Conservation (phyloP, 1,140 invertebrate genomes). For the Epicauta chinensis region DNA sequence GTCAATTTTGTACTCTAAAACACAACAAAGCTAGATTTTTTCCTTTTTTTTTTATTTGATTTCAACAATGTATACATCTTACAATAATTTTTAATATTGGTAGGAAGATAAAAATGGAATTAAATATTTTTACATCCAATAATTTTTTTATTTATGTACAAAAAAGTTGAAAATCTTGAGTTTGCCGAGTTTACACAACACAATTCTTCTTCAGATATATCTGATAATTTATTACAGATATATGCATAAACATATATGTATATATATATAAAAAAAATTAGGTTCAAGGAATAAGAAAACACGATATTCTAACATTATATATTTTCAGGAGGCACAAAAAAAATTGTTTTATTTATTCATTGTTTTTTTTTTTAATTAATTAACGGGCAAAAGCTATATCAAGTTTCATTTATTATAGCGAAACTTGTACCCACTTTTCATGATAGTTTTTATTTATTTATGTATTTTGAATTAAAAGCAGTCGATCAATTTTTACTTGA, state of each 20-base stretch:
- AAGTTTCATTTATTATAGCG: constrained; percentile 5
- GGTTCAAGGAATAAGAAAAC: constrained; percentile 24
- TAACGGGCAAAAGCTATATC: constrained; percentile 1
- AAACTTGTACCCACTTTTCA: background rate
- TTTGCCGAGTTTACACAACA: constrained; percentile 16
- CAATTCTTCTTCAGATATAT: no score
- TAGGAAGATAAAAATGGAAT: constrained; percentile 18
- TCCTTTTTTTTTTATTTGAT: constrained; percentile 12
- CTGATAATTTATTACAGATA: background rate
- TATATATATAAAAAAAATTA: constrained; percentile 4
- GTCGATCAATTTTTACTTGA: constrained; percentile 36
- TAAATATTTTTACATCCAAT: constrained; percentile 11
- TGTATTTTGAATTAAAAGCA: constrained; percentile 18
- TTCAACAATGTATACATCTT: constrained; percentile 18
- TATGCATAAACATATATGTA: no score
- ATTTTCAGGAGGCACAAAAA: constrained; percentile 25
- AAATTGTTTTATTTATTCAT: no score
- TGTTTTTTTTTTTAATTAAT: background rate
- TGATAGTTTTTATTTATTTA: background rate
- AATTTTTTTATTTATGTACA: constrained; percentile 10
- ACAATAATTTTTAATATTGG: constrained; percentile 14
- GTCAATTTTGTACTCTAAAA: background rate
- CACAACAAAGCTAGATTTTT: constrained; percentile 1
- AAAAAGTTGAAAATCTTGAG: constrained; percentile 17
- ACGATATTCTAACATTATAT: constrained; percentile 24